Percentiles rank a stretch among this genome's conserved stretches.
Conservation (phyloP, 2,113 vertebrate species). For the Aspiorhynchus laticeps region DNA sequence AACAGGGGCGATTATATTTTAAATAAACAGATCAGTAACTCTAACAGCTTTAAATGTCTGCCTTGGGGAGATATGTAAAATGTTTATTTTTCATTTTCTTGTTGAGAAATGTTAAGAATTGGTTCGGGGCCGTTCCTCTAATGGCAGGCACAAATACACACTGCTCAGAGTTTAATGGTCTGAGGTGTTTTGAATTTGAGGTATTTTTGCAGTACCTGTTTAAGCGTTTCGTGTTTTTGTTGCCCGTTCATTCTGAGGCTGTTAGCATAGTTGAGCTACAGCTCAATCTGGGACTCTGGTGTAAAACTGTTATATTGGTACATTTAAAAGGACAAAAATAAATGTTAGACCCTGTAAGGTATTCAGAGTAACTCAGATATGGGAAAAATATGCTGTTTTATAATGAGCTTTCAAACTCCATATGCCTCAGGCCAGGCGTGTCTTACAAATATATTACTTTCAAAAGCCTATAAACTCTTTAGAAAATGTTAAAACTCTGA, state of each 20-base stretch:
- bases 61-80: constrained; percentile 1
- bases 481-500: not conserved
- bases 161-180: constrained; percentile 14
- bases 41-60: constrained; percentile 23
- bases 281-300: not conserved
- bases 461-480: not conserved
- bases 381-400: not conserved
- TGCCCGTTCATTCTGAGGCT: not conserved
- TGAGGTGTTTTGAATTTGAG: constrained; percentile 20
- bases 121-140: not conserved
- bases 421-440: not conserved
- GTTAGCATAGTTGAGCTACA: not conserved
- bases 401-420: not conserved
- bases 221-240: not conserved
- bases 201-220: not conserved
- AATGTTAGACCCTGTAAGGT: not conserved
- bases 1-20: constrained; percentile 21
- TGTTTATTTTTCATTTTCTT: constrained; percentile 30
- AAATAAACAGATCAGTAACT: constrained; percentile 34
- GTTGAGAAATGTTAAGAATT: not conserved
- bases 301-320: not conserved
- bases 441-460: constrained; percentile 2
- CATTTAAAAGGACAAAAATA: not conserved
- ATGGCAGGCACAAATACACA: not conserved
- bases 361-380: constrained; percentile 5